Percentiles rank a stretch among this genome's conserved stretches.
Evolutionary conservation across 2,113 vertebrate species (phyloP).

Genomic region (Sinocyclocheilus anshuiensis): DNA sequence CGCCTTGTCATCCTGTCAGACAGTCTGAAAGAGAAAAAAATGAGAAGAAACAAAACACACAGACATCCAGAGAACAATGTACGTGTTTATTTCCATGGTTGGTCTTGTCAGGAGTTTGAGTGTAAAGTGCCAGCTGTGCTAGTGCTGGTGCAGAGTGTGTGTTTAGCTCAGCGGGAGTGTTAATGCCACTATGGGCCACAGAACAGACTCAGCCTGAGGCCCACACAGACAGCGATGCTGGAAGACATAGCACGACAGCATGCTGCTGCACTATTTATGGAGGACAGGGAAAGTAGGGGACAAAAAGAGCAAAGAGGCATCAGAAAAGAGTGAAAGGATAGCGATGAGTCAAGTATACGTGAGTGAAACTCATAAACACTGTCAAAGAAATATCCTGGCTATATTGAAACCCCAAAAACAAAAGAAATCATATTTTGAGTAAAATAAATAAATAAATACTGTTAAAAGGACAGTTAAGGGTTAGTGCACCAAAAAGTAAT

Average conservation of each 20-base stretch:
- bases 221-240: constrained; percentile 18
- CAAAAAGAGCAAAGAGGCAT: background rate
- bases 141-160: constrained; percentile 21
- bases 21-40: constrained; percentile 14
- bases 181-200: constrained; percentile 42
- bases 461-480: background rate
- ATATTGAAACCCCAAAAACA: background rate
- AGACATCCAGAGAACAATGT: constrained; percentile 50
- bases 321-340: background rate
- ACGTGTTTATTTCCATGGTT: constrained; percentile 61
- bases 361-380: background rate
- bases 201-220: constrained; percentile 48
- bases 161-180: constrained; percentile 33
- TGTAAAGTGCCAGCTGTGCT: constrained; percentile 47
- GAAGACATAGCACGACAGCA: constrained; percentile 41
- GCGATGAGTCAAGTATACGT: background rate
- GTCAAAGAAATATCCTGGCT: background rate
- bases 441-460: background rate
- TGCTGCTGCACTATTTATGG: constrained; percentile 55
- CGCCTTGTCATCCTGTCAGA: constrained; percentile 60
- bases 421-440: background rate
- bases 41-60: constrained; percentile 10
- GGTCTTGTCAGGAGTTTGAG: constrained; percentile 7
- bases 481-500: background rate
- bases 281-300: background rate